Evolutionary conservation across 1,140 invertebrate genomes (phyloP), one percentile per base, ranked within the genome.

Genomic region (Coelopa frigida): DNA sequence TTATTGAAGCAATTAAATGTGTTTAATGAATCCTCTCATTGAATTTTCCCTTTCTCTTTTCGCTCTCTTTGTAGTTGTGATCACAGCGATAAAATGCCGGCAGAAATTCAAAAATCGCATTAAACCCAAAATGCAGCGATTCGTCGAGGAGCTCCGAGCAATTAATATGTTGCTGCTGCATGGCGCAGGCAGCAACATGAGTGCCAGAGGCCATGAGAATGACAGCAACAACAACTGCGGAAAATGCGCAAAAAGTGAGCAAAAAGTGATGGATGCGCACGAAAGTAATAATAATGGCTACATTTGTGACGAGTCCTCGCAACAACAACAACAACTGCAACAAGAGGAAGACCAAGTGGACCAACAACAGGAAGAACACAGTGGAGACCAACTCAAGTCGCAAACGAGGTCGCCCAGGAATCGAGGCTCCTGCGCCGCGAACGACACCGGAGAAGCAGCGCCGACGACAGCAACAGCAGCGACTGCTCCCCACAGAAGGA

Each of bases 91-190:
- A 49, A 65, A 66, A 66, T 66, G 62, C 59, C 61, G 62, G 15
- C 61, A 65, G 43, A 66, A 60, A 65, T 62, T 60, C 54, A 65
- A 66, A 65, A 62, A n/a, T n/a, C n/a, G 54, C 53, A 62, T 57
- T 61, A 65, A 66, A 54, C 51, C 52, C 56, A 54, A 55, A 57
- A 61, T 59, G 59, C 61, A 62, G 61, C 59, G 5, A 11, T 20
- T 29, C 3, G 11, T 42, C 5, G 32, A 29, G 10, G 11, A 29
- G 40, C 22, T 42, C 24, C 23, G 41, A 43, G 18, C 27, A 43
- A 29, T 43, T 29, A 7, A 31, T n/a, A 26, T 38, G 24, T 22
- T 38, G 36, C 11, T 38, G 22, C 14, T 21, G 22, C 18, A 37
- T 24, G 21, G 15, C 24, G 31, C 15, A 17, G 21, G 11, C 23